Evolutionary conservation across 2,113 vertebrate genomes (phyloP).

Genomic region (Crotalus tigris): DNA sequence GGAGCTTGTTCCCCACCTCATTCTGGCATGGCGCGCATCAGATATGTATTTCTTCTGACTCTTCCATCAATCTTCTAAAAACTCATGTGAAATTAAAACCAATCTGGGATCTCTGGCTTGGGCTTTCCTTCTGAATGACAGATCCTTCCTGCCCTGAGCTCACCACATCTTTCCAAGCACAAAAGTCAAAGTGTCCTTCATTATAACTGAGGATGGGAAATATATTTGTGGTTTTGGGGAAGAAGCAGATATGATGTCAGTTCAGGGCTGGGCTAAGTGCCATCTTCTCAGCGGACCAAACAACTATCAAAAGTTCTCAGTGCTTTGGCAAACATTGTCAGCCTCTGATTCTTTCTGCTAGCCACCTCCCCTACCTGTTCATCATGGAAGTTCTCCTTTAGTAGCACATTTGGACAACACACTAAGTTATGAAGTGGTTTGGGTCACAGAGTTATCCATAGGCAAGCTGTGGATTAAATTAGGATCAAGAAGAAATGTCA

Average conservation of each 20-base stretch:
- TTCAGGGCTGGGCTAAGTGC: constrained; percentile 48
- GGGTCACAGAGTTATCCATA: background rate
- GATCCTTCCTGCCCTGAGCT: constrained; percentile 56
- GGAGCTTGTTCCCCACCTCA: accelerated
- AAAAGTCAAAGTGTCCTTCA: constrained; percentile 60
- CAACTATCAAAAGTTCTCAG: constrained; percentile 41
- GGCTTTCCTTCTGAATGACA: constrained; percentile 51
- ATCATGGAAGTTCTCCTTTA: background rate
- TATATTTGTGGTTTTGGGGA: constrained; percentile 52
- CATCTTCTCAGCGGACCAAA: constrained; percentile 39
- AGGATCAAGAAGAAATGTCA: background rate
- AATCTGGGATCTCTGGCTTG: constrained; percentile 34
- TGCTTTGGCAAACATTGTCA: constrained; percentile 41
- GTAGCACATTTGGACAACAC: background rate
- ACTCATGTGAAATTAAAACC: constrained; percentile 37
- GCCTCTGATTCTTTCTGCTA: background rate
- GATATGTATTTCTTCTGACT: background rate
- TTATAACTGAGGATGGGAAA: constrained; percentile 59
- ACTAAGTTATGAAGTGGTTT: background rate
- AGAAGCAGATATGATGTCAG: constrained; percentile 40
- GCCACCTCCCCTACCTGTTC: background rate
- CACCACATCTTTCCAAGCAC: constrained; percentile 41
- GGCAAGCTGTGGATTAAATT: background rate
- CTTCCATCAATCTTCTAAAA: background rate
- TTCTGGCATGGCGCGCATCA: background rate